phyloP scores from a whole-genome alignment of 2,888 invertebrate genomes.

The Nasonia oneida region DNA sequence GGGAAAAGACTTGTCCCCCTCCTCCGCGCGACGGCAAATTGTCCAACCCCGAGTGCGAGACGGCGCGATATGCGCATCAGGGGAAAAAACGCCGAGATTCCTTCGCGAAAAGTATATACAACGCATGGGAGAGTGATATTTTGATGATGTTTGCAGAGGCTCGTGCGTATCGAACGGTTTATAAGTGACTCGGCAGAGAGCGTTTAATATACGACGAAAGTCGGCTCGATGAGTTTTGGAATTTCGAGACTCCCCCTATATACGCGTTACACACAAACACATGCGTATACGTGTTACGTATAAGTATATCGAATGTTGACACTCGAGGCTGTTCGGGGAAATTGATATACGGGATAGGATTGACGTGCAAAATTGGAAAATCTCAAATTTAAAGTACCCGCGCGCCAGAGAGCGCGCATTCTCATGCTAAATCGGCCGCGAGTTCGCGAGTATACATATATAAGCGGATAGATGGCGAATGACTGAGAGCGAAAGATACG shows the following conservation, averaged over 20 bases:
- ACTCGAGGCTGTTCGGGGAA: background rate
- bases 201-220: background rate
- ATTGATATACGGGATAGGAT: background rate
- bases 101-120: background rate
- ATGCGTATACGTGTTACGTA: background rate
- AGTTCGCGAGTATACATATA: background rate
- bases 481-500: background rate
- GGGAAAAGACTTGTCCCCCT: constrained; percentile 43
- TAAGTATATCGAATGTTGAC: background rate
- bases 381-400: background rate
- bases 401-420: background rate
- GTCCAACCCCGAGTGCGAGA: background rate
- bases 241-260: background rate
- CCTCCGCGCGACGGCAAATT: background rate
- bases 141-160: background rate
- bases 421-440: background rate
- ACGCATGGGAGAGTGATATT: background rate
- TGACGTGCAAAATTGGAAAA: background rate
- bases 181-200: constrained; percentile 5
- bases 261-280: background rate
- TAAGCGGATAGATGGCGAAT: background rate
- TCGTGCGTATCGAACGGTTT: background rate
- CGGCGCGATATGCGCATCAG: background rate
- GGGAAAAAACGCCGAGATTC: background rate
- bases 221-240: background rate